Evolutionary conservation across 64 coral and sea anemone genomes (phyloP).

Genomic region (Stichodactyla mertensii): DNA sequence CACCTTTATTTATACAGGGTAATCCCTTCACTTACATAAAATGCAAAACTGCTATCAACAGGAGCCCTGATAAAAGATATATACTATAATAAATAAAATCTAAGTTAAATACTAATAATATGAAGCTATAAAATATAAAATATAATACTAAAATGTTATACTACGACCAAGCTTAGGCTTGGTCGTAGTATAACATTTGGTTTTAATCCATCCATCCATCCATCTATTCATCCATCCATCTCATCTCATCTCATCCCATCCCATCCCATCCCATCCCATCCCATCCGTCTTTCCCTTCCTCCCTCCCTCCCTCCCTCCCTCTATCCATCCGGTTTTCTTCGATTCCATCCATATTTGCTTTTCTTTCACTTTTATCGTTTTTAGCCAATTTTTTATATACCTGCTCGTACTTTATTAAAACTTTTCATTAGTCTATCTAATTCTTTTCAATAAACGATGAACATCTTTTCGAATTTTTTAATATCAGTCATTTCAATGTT

Average conservation of each 20-base stretch:
- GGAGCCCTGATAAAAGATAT: no score
- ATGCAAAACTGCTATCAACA: no score
- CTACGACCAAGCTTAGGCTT: no score
- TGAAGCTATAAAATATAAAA: no score
- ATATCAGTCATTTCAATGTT: neutral
- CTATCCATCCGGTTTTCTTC: neutral
- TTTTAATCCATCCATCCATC: neutral
- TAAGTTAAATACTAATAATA: no score
- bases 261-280: neutral
- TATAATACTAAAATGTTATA: no score
- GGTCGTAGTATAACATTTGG: no score
- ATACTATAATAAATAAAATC: no score
- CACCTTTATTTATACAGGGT: no score
- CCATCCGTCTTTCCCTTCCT: no score
- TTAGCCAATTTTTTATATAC: neutral
- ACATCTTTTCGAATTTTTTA: neutral
- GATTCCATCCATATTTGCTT: neutral
- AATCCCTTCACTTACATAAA: no score
- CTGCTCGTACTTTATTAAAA: neutral
- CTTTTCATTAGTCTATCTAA: neutral
- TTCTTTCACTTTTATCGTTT: neutral
- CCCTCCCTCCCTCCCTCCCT: no score
- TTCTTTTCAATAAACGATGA: neutral
- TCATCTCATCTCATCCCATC: neutral
- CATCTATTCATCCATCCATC: neutral